Evolutionary conservation across 2,113 vertebrate species (phyloP), one percentile per base, ranked within the genome.

Genomic region (Passerina amoena): DNA sequence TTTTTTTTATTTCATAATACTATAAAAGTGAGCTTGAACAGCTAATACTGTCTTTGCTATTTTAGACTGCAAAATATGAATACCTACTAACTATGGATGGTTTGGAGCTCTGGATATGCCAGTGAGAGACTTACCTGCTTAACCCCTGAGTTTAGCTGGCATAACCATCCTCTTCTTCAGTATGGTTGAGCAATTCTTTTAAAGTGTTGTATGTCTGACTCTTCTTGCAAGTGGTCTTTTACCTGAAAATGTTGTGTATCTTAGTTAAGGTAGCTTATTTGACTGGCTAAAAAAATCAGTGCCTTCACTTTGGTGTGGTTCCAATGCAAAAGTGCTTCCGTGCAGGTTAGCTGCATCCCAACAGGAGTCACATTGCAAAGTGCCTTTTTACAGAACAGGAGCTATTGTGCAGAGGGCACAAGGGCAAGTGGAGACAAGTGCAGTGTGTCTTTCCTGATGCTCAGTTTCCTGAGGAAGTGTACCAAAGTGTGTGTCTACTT

Each of bases 101-200:
- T 1, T 8, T 38, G 25, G 11, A 21, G 3, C 30, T 77, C 1
- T 0, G 19, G 23, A 8, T 0, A 0, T 56, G 25, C 33, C 11
- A 1, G 2, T 47, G 37, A 25, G 54, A 78, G 40, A n/a, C 35
- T 33, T 14, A n/a, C 19, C 14, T 81, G 14, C 37, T 40, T 56
- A 14, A 13, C 14, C 5, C 6, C 23, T 1, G 4, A n/a, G 20
- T 63, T 68, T 11, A 33, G 11, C 10, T 66, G 42, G 30, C 22
- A 3, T 28, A 47, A 35, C 38, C 2, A 3, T 20, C 14, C 25
- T 73, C 18, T n/a, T 44, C 73, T 59, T 50, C 47, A 63, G 24
- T 15, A 38, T n/a, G 54, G 27, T 0, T 45, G 45, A 84, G 24
- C 19, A 18, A 14, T 61, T 83, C 16, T 47, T 61, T 1, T 48